These are phyloP conservation scores for Phalacrocorax pelagicus DNA, from an alignment of 2,113 vertebrate species.

Conservation along the genomic window DNA sequence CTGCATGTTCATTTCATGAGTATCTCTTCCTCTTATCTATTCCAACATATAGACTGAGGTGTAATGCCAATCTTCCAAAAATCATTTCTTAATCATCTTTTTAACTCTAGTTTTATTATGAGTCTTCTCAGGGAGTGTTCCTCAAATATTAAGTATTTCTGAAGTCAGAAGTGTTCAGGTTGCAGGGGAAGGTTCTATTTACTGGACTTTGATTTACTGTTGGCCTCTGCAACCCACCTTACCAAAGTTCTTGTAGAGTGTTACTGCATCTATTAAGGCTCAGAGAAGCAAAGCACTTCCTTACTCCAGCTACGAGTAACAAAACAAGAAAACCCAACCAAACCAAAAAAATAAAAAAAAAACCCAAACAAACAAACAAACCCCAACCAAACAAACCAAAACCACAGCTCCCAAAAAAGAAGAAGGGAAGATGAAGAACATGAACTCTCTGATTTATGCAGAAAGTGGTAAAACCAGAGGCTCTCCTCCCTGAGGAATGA, in stretches of 20 bases:
- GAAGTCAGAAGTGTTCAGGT: not conserved
- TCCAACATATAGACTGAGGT: not conserved
- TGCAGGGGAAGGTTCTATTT: not conserved
- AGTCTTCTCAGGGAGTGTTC: not conserved
- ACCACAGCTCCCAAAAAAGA: fast-evolving
- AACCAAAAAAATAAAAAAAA: not conserved
- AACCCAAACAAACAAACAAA: no score
- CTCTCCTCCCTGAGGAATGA: not conserved
- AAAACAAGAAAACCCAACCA: not conserved
- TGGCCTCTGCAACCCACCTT: not conserved
- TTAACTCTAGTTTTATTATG: not conserved
- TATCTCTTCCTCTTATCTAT: not conserved
- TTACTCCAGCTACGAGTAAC: not conserved
- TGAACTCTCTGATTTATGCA: not conserved
- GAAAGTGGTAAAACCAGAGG: not conserved
- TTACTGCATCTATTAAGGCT: not conserved
- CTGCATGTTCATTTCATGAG: not conserved
- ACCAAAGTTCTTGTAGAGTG: not conserved
- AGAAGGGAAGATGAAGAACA: not conserved
- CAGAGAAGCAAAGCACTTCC: not conserved
- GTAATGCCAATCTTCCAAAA: not conserved
- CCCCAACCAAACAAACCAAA: no score
- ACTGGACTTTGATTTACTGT: not conserved
- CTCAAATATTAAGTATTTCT: not conserved
- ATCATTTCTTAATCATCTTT: not conserved